Percentiles rank a stretch among this genome's conserved stretches.
Conservation (phyloP, 2,888 invertebrate genomes). For the Chesias legatella region DNA sequence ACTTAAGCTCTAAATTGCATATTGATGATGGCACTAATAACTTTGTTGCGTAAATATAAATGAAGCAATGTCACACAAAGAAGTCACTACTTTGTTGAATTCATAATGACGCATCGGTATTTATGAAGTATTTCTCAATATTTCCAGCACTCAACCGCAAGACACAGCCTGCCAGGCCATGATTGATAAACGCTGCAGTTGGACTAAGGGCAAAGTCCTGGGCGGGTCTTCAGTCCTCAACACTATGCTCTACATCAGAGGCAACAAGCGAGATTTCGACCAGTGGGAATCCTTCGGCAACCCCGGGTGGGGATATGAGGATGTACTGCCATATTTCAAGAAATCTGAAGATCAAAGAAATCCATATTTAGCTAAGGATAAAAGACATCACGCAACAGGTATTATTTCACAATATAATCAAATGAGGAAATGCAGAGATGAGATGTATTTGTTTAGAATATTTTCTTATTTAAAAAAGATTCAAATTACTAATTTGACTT, state of each 20-base stretch:
- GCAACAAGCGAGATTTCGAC: conserved; percentile 92
- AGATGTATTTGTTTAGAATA: too few species aligned
- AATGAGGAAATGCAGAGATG: too few species aligned
- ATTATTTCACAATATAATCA: too few species aligned
- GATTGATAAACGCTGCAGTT: conserved; percentile 90
- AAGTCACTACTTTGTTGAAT: not conserved
- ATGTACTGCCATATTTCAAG: conserved; percentile 90
- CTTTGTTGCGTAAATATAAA: conserved; percentile 8
- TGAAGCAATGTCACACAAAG: conserved; percentile 3
- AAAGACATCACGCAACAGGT: conserved; percentile 86
- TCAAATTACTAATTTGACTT: too few species aligned
- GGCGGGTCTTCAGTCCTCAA: conserved; percentile 94
- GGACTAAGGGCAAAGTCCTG: conserved; percentile 94
- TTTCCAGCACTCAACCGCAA: conserved; percentile 89
- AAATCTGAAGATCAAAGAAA: conserved; percentile 94
- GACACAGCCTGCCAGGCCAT: conserved; percentile 92
- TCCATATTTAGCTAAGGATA: conserved; percentile 90
- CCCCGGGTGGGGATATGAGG: conserved; percentile 92
- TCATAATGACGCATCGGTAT: not conserved
- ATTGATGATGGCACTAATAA: conserved; percentile 14
- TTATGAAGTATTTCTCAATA: conserved; percentile 4
- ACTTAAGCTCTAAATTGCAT: conserved; percentile 5
- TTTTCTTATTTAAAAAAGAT: too few species aligned
- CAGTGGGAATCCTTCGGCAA: conserved; percentile 93
- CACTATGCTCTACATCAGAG: conserved; percentile 94